These are phyloP conservation scores for Cebidichthys violaceus DNA, from an alignment of 2,113 vertebrate genomes.

Conservation along the genomic window DNA sequence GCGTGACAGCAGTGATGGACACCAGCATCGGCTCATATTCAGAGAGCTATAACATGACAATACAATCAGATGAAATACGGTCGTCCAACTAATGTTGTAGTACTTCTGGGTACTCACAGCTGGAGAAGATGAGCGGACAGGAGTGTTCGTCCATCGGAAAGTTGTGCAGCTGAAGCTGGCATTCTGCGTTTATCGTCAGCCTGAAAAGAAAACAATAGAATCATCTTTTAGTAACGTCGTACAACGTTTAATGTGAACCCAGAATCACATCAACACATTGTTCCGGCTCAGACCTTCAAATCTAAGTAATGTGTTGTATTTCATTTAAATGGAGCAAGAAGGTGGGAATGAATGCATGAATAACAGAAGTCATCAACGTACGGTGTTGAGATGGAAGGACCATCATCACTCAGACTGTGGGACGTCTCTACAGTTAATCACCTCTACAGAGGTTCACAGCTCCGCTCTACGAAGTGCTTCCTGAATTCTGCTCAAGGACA, in stretches of 20 bases:
- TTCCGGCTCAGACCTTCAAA: background rate
- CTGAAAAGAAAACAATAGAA: slow-evolving; percentile 74
- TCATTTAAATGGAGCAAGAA: background rate
- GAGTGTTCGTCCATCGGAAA: slow-evolving; percentile 99
- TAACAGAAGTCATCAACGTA: no score
- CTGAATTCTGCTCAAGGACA: slow-evolving; percentile 4
- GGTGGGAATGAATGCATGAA: background rate
- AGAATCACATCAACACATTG: background rate
- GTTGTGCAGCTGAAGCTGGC: slow-evolving; percentile 96
- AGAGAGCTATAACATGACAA: background rate
- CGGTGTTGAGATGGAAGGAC: background rate
- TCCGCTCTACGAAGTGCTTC: background rate
- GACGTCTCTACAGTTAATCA: no score
- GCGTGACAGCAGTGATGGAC: background rate
- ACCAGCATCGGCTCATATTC: background rate
- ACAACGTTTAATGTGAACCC: background rate
- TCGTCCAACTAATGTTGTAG: background rate
- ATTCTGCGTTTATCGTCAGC: slow-evolving; percentile 96
- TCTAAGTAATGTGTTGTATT: background rate
- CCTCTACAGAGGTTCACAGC: background rate
- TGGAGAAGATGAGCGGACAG: slow-evolving; percentile 96
- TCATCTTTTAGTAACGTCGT: background rate
- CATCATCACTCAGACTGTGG: background rate
- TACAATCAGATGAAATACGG: background rate
- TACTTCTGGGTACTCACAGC: slow-evolving; percentile 90